phyloP scores from a whole-genome alignment of 1,140 invertebrate species.

The Stenopsyche tienmushanensis region DNA sequence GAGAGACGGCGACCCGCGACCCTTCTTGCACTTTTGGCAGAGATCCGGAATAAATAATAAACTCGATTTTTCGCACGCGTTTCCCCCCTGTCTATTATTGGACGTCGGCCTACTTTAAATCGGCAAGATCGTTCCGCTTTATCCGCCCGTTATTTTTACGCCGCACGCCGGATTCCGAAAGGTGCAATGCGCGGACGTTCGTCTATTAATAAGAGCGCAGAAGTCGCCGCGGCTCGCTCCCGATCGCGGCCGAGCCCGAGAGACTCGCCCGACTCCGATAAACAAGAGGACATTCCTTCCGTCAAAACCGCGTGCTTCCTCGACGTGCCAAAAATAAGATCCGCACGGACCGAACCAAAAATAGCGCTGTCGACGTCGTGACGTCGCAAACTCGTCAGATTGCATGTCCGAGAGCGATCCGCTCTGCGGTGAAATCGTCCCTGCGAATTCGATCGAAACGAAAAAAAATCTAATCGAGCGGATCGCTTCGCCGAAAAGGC shows the following conservation, averaged over 20 bases:
- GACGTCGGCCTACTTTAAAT: background rate
- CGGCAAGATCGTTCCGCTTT: background rate
- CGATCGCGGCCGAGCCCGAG: no score
- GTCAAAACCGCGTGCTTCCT: slow-evolving; percentile 39
- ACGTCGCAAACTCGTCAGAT: slow-evolving; percentile 39
- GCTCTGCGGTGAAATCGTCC: background rate
- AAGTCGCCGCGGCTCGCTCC: no score
- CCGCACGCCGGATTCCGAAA: background rate
- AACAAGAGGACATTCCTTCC: no score
- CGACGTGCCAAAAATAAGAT: slow-evolving; percentile 39
- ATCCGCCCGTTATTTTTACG: background rate
- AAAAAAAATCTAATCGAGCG: no score
- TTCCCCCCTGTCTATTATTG: background rate
- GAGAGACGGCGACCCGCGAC: no score
- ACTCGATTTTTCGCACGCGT: no score
- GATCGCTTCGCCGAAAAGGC: no score
- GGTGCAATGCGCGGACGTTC: no score
- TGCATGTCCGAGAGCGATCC: slow-evolving; percentile 24
- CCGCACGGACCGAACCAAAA: slow-evolving; percentile 39
- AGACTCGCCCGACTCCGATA: no score
- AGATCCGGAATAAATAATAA: no score
- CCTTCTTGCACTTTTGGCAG: no score
- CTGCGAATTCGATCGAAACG: background rate
- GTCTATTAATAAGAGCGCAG: no score
- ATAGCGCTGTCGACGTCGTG: slow-evolving; percentile 36